phyloP scores from a whole-genome alignment of 2,113 vertebrate species.

The Hypocryptadius cinnamomeus region DNA sequence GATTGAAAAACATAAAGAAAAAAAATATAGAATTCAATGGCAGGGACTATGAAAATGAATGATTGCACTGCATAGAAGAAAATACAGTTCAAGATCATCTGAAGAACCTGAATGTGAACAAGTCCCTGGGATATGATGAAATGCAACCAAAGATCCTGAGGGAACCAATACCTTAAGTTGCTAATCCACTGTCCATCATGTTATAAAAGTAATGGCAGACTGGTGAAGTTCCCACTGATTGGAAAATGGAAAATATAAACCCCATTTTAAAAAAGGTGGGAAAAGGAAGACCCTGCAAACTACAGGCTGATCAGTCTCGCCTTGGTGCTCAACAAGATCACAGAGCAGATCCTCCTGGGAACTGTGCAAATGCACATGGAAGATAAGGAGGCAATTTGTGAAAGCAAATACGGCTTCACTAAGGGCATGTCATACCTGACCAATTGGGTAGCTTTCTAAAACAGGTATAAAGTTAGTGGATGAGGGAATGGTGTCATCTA shows the following conservation, averaged over 20 bases:
- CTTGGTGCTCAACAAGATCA: neutral
- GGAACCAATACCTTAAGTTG: neutral
- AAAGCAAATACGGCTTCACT: neutral
- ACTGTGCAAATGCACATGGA: neutral
- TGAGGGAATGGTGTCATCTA: neutral
- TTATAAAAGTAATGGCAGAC: neutral
- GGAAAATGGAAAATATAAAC: neutral
- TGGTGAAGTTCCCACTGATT: neutral
- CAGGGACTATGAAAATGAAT: neutral
- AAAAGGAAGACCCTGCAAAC: neutral
- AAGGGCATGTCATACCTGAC: neutral
- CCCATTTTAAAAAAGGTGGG: neutral
- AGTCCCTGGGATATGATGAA: neutral
- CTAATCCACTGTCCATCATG: neutral
- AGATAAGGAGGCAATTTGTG: neutral
- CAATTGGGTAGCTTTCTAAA: neutral
- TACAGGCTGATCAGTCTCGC: neutral
- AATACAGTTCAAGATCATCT: neutral
- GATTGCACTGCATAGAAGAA: accelerated
- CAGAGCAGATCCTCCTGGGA: neutral
- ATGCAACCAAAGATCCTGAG: neutral
- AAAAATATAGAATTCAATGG: neutral
- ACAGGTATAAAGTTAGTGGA: neutral
- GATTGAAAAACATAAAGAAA: neutral
- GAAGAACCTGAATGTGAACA: neutral